A percentile compares a stretch with the other conserved stretches of the same genome.
phyloP scores from a whole-genome alignment of 2,797 vertebrate genomes.

The Numenius phaeopus region DNA sequence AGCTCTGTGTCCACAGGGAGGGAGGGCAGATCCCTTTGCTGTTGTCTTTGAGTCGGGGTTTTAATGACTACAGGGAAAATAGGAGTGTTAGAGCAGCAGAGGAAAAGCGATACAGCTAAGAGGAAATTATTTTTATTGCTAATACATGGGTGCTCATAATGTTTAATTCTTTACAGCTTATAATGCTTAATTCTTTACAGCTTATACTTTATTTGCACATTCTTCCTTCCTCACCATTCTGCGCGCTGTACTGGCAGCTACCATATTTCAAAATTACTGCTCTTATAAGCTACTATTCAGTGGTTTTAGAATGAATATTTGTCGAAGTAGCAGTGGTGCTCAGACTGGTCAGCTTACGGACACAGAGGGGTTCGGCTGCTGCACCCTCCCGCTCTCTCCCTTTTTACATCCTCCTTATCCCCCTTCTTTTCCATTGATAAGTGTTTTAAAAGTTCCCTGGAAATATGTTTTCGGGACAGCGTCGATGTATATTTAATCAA shows the following conservation, averaged over 20 bases:
- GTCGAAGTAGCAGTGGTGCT: not conserved
- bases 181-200: constrained; percentile 32
- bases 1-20: constrained; percentile 36
- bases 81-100: not conserved
- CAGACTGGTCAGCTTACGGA: fast-evolving
- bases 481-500: not conserved
- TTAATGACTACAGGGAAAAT: constrained; percentile 38
- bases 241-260: not conserved
- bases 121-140: constrained; percentile 71
- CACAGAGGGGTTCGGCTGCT: not conserved
- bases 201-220: constrained; percentile 54
- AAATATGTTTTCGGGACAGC: not conserved
- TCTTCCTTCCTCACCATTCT: not conserved
- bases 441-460: not conserved
- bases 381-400: not conserved
- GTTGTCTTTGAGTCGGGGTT: not conserved
- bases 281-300: constrained; percentile 11
- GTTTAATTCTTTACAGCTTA: constrained; percentile 52
- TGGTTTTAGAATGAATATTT: constrained; percentile 3
- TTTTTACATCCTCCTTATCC: not conserved
- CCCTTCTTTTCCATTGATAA: not conserved
- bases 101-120: not conserved
- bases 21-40: constrained; percentile 26
- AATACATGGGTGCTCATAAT: constrained; percentile 40
- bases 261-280: constrained; percentile 25